These are phyloP conservation scores for Rhinoraja longicauda DNA, from an alignment of 2,797 vertebrate genomes.

Conservation along the genomic window DNA sequence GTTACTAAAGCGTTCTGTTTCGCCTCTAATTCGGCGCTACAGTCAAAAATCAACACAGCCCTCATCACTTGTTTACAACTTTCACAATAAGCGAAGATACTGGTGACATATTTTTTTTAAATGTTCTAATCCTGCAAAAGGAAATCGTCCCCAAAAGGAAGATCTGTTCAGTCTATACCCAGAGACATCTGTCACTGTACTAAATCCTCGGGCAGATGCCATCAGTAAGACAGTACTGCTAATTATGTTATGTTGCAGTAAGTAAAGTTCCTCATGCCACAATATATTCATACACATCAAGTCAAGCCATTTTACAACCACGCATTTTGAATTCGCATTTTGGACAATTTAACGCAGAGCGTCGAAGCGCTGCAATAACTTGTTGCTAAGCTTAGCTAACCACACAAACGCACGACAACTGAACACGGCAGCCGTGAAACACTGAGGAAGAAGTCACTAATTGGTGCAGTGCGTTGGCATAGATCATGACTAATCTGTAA, in stretches of 20 bases:
- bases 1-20: neutral
- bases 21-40: neutral
- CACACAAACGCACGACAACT: neutral
- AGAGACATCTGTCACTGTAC: conserved; percentile 32
- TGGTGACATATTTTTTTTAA: neutral
- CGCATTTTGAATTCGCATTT: neutral
- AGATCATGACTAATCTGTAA: no score
- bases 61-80: neutral
- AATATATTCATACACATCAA: neutral
- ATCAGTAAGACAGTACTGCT: conserved; percentile 26
- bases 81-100: neutral
- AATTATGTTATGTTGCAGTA: conserved; percentile 4
- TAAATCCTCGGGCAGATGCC: conserved; percentile 29
- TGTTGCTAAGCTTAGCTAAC: no score
- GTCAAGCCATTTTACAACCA: neutral
- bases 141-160: neutral
- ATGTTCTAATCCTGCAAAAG: neutral
- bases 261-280: neutral
- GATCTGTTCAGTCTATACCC: neutral
- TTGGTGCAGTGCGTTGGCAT: neutral
- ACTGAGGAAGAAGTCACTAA: neutral
- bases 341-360: neutral
- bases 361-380: no score
- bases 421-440: neutral
- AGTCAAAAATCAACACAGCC: neutral